Percentiles rank a stretch among this genome's conserved stretches.
These are phyloP conservation scores for Oreortyx pictus DNA, from an alignment of 2,797 vertebrate species.

Conservation along the genomic window DNA sequence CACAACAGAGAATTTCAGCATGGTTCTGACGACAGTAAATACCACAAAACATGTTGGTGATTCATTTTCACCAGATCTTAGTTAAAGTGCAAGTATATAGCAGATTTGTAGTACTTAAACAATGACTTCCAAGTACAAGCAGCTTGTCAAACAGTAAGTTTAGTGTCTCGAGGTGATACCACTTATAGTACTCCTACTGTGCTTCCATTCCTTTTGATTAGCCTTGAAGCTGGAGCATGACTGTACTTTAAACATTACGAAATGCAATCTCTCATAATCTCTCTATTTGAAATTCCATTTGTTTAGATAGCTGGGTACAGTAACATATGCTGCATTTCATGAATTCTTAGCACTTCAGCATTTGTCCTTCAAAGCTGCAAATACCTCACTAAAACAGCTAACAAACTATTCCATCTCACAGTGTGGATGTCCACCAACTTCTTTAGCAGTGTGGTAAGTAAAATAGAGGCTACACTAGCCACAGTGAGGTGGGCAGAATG, in stretches of 20 bases:
- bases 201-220: background rate
- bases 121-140: background rate
- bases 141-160: background rate
- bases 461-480: background rate
- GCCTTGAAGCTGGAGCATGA: background rate
- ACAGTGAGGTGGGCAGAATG: background rate
- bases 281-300: background rate
- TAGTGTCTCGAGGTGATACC: background rate
- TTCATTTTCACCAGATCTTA: background rate
- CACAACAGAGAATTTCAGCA: background rate
- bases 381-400: background rate
- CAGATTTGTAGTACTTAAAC: background rate
- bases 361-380: background rate
- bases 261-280: background rate
- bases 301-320: background rate
- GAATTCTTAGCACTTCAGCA: background rate
- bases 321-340: background rate
- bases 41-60: background rate
- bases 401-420: background rate
- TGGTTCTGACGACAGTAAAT: fast-evolving
- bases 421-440: background rate
- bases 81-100: background rate
- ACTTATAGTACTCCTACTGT: background rate
- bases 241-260: background rate
- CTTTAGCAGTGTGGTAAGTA: background rate